Conservation (phyloP, 2,797 vertebrate genomes). For the Pitangus sulphuratus region DNA sequence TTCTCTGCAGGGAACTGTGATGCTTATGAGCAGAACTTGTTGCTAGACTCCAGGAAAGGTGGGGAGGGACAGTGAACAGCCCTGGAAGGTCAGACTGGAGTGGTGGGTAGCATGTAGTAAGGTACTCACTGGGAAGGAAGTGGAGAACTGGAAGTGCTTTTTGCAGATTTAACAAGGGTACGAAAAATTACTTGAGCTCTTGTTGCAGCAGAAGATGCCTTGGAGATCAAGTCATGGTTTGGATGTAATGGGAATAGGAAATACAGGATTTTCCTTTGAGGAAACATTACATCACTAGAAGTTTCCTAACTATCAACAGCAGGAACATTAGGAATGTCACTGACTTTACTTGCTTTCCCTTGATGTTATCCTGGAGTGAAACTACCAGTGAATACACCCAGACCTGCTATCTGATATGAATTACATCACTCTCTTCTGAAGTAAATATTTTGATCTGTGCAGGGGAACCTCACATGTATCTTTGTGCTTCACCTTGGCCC, state of each 20-base stretch:
- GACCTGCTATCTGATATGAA: background rate
- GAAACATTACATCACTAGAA: background rate
- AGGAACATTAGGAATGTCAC: background rate
- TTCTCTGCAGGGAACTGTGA: background rate
- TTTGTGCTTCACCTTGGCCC: background rate
- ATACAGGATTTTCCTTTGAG: background rate
- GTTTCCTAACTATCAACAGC: constrained; percentile 10
- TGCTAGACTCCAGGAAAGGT: background rate
- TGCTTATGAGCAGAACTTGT: background rate
- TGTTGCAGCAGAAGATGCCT: background rate
- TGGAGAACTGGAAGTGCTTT: background rate
- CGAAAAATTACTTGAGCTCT: background rate
- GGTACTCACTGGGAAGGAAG: background rate
- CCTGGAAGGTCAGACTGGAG: background rate
- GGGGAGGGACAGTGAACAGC: background rate
- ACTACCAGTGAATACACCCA: constrained; percentile 6
- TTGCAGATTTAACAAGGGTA: background rate
- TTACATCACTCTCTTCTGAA: background rate
- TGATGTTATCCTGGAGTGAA: constrained; percentile 53
- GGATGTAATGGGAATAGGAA: background rate
- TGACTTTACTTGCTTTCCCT: constrained; percentile 26
- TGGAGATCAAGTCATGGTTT: background rate
- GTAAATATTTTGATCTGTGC: background rate
- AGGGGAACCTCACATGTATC: background rate
- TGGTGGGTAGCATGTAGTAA: background rate